Percentiles rank a stretch among this genome's conserved stretches.
These are phyloP conservation scores for Nemurella pictetii DNA, from an alignment of 2,888 invertebrate species.

Conservation along the genomic window DNA sequence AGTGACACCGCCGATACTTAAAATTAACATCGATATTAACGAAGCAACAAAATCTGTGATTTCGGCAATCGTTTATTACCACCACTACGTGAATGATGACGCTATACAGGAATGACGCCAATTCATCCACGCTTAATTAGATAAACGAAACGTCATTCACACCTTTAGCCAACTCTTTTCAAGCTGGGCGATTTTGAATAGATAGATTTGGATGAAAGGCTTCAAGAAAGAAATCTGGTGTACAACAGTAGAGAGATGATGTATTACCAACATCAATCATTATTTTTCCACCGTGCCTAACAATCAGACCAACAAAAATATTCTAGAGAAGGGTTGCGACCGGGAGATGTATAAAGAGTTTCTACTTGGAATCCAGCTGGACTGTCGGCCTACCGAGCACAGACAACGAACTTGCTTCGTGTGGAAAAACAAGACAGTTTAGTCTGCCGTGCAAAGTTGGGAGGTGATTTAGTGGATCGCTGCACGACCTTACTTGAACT, in stretches of 20 bases:
- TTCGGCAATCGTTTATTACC: too few relatives aligned
- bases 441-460: neutral
- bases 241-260: slow-evolving; percentile 51
- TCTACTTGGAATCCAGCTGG: slow-evolving; percentile 7
- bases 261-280: slow-evolving; percentile 54
- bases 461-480: slow-evolving; percentile 14
- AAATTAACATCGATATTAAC: neutral
- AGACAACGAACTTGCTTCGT: neutral
- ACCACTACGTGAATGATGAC: too few relatives aligned
- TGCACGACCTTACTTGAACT: slow-evolving; percentile 12
- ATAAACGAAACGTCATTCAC: slow-evolving; percentile 18
- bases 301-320: slow-evolving; percentile 39
- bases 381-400: neutral
- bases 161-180: neutral
- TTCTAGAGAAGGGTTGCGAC: neutral
- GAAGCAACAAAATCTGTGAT: too few relatives aligned
- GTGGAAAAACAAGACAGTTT: neutral
- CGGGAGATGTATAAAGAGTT: neutral
- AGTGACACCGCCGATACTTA: neutral
- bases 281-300: slow-evolving; percentile 48
- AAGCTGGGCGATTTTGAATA: slow-evolving; percentile 2
- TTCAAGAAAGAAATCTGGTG: slow-evolving; percentile 15
- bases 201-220: neutral
- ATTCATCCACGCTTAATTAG: slow-evolving; percentile 28
- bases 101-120: neutral